Evolutionary conservation across 2,888 invertebrate genomes (phyloP).

Genomic region (Hypsopygia costalis): DNA sequence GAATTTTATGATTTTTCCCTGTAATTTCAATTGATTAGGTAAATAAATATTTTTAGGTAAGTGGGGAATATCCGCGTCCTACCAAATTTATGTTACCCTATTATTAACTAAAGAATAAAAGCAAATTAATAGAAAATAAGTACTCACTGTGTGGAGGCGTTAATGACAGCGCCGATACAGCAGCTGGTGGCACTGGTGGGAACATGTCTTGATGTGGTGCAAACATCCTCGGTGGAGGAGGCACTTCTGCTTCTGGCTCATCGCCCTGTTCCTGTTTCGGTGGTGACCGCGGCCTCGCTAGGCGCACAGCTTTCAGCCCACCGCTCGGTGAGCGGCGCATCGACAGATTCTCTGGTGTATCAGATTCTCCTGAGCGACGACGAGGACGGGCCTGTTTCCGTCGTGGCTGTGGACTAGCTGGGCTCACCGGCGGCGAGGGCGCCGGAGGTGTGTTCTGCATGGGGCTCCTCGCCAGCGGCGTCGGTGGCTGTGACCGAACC

Average conservation of each 20-base stretch:
- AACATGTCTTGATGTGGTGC: conserved; percentile 83
- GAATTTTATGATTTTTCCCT: background rate
- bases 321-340: conserved; percentile 76
- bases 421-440: conserved; percentile 75
- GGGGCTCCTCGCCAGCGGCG: conserved; percentile 65
- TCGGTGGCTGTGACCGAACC: conserved; percentile 57
- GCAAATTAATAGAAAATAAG: conserved; percentile 4
- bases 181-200: conserved; percentile 84
- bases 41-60: background rate
- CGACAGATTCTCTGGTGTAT: conserved; percentile 81
- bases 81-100: background rate
- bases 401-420: conserved; percentile 90
- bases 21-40: background rate
- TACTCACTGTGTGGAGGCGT: conserved; percentile 91
- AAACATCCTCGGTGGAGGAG: conserved; percentile 79
- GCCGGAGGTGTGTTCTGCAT: conserved; percentile 63
- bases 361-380: conserved; percentile 88
- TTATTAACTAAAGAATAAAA: background rate
- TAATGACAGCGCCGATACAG: conserved; percentile 87
- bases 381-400: conserved; percentile 93
- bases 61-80: background rate
- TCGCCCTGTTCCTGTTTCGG: conserved; percentile 59
- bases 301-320: conserved; percentile 62
- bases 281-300: conserved; percentile 62
- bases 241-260: conserved; percentile 70